Evolutionary conservation across 2,888 invertebrate genomes (phyloP).

Genomic region (Thymelicus lineola): DNA sequence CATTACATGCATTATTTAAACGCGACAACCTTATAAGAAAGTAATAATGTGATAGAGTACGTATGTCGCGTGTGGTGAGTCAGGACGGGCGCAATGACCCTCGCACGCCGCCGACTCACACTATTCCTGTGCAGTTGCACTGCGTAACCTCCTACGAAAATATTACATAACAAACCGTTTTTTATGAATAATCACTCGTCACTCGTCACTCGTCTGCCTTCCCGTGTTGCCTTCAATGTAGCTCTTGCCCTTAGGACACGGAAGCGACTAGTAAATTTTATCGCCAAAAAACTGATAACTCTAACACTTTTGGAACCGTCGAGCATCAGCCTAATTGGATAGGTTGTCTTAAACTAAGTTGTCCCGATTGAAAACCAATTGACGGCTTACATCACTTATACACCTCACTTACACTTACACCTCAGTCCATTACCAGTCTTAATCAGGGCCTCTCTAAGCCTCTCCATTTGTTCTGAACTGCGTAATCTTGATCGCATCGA

Average conservation of each 20-base stretch:
- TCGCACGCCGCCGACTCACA: slow-evolving; percentile 68
- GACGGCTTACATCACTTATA: slow-evolving; percentile 24
- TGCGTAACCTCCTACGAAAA: slow-evolving; percentile 66
- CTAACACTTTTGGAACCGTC: too few species aligned
- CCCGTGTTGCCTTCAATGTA: neutral
- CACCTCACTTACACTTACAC: slow-evolving; percentile 3
- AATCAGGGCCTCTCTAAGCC: slow-evolving; percentile 32
- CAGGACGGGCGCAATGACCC: slow-evolving; percentile 77
- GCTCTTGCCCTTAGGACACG: too few species aligned
- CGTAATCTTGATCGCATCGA: slow-evolving; percentile 37
- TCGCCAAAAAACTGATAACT: too few species aligned
- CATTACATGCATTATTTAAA: slow-evolving; percentile 83
- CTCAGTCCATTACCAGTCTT: slow-evolving; percentile 21
- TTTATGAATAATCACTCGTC: slow-evolving; percentile 40
- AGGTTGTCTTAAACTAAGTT: neutral
- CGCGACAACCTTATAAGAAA: slow-evolving; percentile 81
- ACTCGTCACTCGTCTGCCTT: slow-evolving; percentile 17
- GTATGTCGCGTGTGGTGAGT: slow-evolving; percentile 75
- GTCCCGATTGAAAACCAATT: slow-evolving; percentile 3
- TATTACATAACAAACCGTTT: slow-evolving; percentile 50
- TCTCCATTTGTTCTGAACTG: slow-evolving; percentile 33
- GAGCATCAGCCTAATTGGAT: too few species aligned
- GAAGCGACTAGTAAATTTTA: too few species aligned
- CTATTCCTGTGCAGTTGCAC: slow-evolving; percentile 70
- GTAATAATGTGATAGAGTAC: slow-evolving; percentile 81